Base-by-base conservation (phyloP, 2,113 vertebrate genomes). In the Ornithorhynchus anatinus region DNA sequence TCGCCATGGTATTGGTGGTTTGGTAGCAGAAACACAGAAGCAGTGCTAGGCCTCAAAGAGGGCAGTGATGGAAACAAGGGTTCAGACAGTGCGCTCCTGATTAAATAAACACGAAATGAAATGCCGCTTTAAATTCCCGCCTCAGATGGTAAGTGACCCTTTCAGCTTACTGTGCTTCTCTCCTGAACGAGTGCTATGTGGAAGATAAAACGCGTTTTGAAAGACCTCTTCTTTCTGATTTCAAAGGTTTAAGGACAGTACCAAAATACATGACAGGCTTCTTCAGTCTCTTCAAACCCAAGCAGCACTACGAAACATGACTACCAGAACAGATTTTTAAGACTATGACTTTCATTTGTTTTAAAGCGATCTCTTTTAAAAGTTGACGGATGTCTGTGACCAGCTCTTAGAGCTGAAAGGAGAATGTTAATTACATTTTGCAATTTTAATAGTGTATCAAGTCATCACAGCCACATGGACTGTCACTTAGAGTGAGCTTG, bases 321-420 rank as follows among this genome's bases (percentile, higher is more conserved):
- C 32, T 58, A 22, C 22, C 20, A 14, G 44, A 10, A 42, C 8
- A 40, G 37, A 5, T 39, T 58, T n/a, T 39, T 0, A 19, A 57
- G 43, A 59, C 64, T 22, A 68, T 29, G 33, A 15, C 14, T 77
- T 38, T 23, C 77, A 63, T 54, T 37, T 23, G 23, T 65, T 70
- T 38, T 20, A 17, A 74, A 58, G 60, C 43, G 59, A 50, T 68
- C 44, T 36, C 45, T 38, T 62, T 56, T n/a, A 80, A 59, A 33
- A 19, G n/a, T 0, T 78, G 10, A 1, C 19, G 61, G 11, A 12
- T 51, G 71, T 45, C 1, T 19, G 11, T 33, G 38, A 84, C 79
- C 75, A 81, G 50, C 19, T 82, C 40, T 31, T 72, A 37, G 50
- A 72, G 48, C 25, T 67, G 25, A 84, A 79, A n/a, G 25, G 31